A percentile compares a stretch with the other conserved stretches of the same genome.
Conservation (phyloP, 2,797 vertebrate species). For the Tarsius wallacei region DNA sequence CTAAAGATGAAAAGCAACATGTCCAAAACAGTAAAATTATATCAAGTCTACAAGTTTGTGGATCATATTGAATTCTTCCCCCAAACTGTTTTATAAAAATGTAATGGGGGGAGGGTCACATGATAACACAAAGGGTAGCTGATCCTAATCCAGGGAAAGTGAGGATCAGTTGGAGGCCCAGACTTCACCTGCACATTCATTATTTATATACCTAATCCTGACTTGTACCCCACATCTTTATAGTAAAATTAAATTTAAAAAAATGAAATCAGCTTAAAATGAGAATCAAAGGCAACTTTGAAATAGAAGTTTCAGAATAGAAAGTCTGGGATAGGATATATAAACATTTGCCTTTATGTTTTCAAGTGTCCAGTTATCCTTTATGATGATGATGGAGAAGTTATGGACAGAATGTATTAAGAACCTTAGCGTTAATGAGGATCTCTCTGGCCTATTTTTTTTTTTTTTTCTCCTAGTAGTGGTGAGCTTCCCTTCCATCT, state of each 20-base stretch:
- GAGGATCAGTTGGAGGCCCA: too few species aligned
- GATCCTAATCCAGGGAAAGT: too few species aligned
- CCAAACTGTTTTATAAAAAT: background rate
- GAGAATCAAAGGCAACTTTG: constrained; percentile 35
- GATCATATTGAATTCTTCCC: background rate
- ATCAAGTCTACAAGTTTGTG: background rate
- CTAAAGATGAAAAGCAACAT: background rate
- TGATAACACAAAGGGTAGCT: too few species aligned
- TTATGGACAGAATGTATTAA: constrained; percentile 25
- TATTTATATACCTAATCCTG: too few species aligned
- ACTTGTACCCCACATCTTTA: too few species aligned
- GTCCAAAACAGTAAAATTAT: constrained; percentile 3
- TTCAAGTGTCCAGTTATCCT: background rate
- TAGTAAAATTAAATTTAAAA: too few species aligned
- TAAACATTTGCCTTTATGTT: constrained; percentile 50
- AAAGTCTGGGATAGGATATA: background rate
- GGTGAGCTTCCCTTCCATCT: background rate
- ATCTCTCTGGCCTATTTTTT: background rate
- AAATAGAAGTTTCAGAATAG: constrained; percentile 33
- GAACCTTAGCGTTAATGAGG: background rate
- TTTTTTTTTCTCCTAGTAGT: background rate
- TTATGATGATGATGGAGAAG: background rate
- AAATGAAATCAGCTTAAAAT: constrained; percentile 34
- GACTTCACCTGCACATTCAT: too few species aligned
- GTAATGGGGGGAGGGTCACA: background rate